Evolutionary conservation across 1,140 invertebrate species (phyloP), one percentile per base, ranked within the genome.

Genomic region (Tyrophagus putrescentiae): DNA sequence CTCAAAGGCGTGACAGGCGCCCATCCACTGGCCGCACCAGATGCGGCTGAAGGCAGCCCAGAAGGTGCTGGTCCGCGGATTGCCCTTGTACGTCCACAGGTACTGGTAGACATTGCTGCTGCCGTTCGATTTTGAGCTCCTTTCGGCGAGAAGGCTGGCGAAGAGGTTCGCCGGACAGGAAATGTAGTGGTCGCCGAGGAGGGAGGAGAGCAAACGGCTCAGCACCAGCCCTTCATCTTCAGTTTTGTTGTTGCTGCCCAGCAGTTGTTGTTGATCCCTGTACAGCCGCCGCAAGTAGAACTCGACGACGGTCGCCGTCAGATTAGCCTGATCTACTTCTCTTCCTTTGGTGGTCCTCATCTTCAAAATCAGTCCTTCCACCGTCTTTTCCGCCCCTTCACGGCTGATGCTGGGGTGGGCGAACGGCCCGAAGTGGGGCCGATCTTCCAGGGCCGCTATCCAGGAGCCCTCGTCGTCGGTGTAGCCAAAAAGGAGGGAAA

Each of bases 21-120:
- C 56, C 56, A 58, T 58, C 56, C 56, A 58, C 29, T 58, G 7
- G 18, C 56, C 56, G 21, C 56, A 58, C 56, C 56, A 58, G 28
- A 58, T 41, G 2, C 25, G n/a, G 28, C 28, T 13, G 21, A 58
- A 58, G 23, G 56, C 45, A 23, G 27, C 27, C 56, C 56, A 58
- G 45, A 58, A 58, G 13, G 33, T 3, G 31, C 56, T 58, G 4
- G 56, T 41, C 4, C 33, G 29, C 23, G 41, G 56, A 18, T 48
- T 39, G 16, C 56, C 56, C n/a, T 58, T 58, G 21, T 58, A 58
- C 28, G 34, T 53, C 56, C 56, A 58, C 27, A 42, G 45, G 32
- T 58, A 58, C 23, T 58, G 56, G 45, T 58, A 58, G 23, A 58
- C 29, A n/a, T 16, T 50, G 16, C 21, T n/a, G 4, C 25, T 36